These are phyloP conservation scores for Leuctra nigra DNA, from an alignment of 2,888 invertebrate genomes.

Conservation along the genomic window DNA sequence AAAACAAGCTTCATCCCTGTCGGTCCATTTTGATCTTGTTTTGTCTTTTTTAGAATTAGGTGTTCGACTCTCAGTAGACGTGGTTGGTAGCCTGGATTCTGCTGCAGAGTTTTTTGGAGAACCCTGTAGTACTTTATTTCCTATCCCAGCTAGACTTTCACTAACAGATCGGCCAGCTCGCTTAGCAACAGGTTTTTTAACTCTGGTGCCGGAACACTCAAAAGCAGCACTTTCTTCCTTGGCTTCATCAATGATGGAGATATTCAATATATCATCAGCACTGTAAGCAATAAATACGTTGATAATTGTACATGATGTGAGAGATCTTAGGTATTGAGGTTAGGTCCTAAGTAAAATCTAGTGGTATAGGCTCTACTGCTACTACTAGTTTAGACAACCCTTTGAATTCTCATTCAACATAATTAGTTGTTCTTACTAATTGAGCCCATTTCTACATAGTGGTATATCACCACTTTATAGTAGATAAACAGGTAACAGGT, in stretches of 20 bases:
- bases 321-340: background rate
- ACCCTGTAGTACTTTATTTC: conserved; percentile 28
- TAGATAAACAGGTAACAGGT: background rate
- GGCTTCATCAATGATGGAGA: conserved; percentile 65
- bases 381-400: too few species aligned
- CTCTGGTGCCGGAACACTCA: conserved; percentile 39
- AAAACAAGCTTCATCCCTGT: conserved; percentile 68
- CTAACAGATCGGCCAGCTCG: conserved; percentile 44
- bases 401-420: too few species aligned
- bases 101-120: conserved; percentile 33
- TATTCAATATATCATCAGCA: conserved; percentile 63
- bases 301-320: background rate
- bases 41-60: conserved; percentile 48
- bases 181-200: conserved; percentile 49
- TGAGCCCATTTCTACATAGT: too few species aligned
- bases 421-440: too few species aligned
- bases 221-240: conserved; percentile 39
- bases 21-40: conserved; percentile 40
- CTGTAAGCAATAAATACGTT: conserved; percentile 20
- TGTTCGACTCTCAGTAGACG: conserved; percentile 32
- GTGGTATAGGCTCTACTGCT: too few species aligned
- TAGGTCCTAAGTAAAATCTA: too few species aligned
- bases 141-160: conserved; percentile 38
- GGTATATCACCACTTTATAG: background rate
- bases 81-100: conserved; percentile 15